Conservation (phyloP, 2,113 vertebrate genomes). For the Peromyscus polionotus region DNA sequence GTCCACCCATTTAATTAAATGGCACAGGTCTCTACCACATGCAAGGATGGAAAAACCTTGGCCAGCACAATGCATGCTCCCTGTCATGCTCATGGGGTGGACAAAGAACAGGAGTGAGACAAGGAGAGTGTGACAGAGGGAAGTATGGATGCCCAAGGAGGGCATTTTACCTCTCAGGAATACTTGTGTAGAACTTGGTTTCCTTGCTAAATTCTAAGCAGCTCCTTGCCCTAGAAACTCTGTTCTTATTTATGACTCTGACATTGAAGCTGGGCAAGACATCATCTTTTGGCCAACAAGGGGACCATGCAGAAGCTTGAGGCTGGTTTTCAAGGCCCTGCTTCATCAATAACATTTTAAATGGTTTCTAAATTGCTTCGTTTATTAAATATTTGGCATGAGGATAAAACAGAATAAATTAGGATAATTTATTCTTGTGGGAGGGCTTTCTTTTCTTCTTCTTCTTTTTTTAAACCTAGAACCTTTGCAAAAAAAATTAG, state of each 20-base stretch:
- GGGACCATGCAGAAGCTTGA: accelerated
- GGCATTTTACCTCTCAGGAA: background rate
- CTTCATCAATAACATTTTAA: background rate
- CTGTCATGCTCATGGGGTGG: accelerated
- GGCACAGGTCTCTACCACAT: accelerated
- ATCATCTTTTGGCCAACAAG: accelerated
- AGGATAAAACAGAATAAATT: constrained; percentile 40
- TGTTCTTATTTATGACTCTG: accelerated
- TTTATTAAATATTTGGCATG: constrained; percentile 45
- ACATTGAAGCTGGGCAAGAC: accelerated
- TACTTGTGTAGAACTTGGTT: accelerated
- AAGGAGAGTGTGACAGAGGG: background rate
- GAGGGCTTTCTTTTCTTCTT: background rate
- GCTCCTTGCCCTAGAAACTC: background rate
- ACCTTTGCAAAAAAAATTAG: background rate
- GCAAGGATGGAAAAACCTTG: accelerated
- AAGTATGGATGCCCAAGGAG: too few relatives aligned
- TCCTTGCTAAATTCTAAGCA: accelerated
- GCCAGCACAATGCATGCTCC: accelerated
- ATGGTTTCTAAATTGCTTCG: constrained; percentile 17
- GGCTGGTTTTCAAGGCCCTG: background rate
- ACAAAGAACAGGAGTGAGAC: background rate
- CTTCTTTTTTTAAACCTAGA: background rate
- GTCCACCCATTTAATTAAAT: background rate
- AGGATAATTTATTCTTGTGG: background rate